Conservation (phyloP, 2,113 vertebrate species). For the Helogale parvula region DNA sequence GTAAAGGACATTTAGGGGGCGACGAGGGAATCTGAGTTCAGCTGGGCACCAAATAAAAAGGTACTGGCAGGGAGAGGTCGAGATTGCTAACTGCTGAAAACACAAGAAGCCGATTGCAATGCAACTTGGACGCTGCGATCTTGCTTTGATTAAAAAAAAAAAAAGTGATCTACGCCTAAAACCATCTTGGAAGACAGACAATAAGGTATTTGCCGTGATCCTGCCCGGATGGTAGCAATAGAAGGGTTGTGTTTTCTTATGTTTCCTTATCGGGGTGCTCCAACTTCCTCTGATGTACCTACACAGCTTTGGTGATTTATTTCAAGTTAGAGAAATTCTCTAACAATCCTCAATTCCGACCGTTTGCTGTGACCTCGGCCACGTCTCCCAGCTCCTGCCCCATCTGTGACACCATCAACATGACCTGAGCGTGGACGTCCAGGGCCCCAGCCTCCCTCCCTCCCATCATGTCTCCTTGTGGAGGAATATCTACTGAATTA, state of each 20-base stretch:
- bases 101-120: not conserved
- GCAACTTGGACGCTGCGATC: not conserved
- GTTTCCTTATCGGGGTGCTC: not conserved
- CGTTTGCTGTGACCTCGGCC: not conserved
- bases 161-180: not conserved
- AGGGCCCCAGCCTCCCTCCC: not conserved
- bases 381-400: not conserved
- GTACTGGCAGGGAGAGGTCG: not conserved
- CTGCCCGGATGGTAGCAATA: not conserved
- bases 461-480: fast-evolving
- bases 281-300: fast-evolving
- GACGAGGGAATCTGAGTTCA: not conserved
- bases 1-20: not conserved
- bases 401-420: fast-evolving
- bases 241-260: not conserved
- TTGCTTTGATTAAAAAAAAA: not conserved
- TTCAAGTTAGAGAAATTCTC: not conserved
- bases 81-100: not conserved
- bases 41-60: not conserved
- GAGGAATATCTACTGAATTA: not conserved
- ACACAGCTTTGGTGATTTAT: not conserved
- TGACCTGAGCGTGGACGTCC: fast-evolving
- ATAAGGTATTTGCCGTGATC: not conserved
- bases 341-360: not conserved
- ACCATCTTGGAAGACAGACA: not conserved